Percentiles rank a stretch among this genome's conserved stretches.
Conservation (phyloP, 2,113 vertebrate species). For the Chamaetylas fuelleborni region DNA sequence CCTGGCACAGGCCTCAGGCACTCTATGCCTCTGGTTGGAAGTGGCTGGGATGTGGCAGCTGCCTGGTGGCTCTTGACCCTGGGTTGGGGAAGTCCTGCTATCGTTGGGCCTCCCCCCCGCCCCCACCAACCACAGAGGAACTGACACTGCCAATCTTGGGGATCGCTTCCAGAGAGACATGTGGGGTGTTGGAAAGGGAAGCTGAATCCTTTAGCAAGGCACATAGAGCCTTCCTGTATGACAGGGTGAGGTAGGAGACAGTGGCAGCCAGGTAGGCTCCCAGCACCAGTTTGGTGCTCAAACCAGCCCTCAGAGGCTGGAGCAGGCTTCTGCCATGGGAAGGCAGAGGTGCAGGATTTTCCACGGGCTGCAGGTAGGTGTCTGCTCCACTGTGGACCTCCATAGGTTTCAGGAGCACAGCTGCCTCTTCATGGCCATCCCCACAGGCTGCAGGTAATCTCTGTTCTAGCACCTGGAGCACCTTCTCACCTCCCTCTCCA, state of each 20-base stretch:
- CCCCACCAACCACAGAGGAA: not conserved
- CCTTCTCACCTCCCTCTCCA: not conserved
- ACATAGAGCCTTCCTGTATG: not conserved
- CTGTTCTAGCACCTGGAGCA: not conserved
- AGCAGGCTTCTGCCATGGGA: not conserved
- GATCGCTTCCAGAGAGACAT: rapidly evolving
- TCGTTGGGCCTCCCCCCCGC: not conserved
- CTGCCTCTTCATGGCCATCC: not conserved
- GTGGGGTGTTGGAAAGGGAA: not conserved
- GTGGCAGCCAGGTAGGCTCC: not conserved
- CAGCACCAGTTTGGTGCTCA: not conserved
- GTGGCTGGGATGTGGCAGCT: not conserved
- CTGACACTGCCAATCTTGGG: rapidly evolving
- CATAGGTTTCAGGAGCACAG: not conserved
- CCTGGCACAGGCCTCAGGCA: not conserved
- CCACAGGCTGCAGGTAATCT: not conserved
- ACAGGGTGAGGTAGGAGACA: not conserved
- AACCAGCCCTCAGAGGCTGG: not conserved
- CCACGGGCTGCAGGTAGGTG: rapidly evolving
- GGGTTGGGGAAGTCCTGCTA: not conserved
- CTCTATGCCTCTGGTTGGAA: not conserved
- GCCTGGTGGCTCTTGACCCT: not conserved
- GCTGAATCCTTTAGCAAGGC: not conserved
- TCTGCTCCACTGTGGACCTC: not conserved
- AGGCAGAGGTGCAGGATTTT: not conserved